Conservation (phyloP, 2,797 vertebrate species). For the Platyrinchus mystaceus region DNA sequence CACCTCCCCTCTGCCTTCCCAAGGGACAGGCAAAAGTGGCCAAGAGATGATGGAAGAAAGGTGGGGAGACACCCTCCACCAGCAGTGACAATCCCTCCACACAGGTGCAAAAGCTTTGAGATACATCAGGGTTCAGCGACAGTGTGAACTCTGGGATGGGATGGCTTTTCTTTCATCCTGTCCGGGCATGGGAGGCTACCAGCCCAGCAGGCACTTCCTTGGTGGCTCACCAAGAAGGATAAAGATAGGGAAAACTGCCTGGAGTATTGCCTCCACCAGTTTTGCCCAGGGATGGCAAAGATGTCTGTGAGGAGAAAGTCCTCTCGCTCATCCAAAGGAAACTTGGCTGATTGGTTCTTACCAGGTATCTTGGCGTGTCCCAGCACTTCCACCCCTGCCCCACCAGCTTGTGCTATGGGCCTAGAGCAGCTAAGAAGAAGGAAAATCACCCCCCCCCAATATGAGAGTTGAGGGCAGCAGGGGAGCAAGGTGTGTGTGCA, state of each 20-base stretch:
- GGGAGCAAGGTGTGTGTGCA: not conserved
- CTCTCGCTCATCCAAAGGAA: not conserved
- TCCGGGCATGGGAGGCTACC: not conserved
- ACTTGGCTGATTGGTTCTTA: not conserved
- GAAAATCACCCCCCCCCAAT: not conserved
- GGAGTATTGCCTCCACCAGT: not conserved
- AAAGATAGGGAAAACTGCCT: not conserved
- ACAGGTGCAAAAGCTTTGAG: not conserved
- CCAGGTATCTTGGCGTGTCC: not conserved
- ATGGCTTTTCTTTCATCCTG: not conserved
- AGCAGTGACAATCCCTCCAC: not conserved
- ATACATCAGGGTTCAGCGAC: not conserved
- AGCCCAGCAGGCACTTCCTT: not conserved
- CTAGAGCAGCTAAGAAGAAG: not conserved
- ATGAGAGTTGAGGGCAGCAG: fast-evolving
- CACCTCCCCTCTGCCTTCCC: not conserved
- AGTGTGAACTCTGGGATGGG: fast-evolving
- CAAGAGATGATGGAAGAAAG: not conserved
- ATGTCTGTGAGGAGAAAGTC: not conserved
- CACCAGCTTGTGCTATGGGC: not conserved
- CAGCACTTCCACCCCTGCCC: not conserved
- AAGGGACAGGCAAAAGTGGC: not conserved
- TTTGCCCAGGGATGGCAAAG: not conserved
- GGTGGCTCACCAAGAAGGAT: not conserved
- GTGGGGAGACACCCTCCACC: not conserved